These are phyloP conservation scores for Coendou prehensilis DNA, from an alignment of 2,797 vertebrate genomes.

Conservation along the genomic window DNA sequence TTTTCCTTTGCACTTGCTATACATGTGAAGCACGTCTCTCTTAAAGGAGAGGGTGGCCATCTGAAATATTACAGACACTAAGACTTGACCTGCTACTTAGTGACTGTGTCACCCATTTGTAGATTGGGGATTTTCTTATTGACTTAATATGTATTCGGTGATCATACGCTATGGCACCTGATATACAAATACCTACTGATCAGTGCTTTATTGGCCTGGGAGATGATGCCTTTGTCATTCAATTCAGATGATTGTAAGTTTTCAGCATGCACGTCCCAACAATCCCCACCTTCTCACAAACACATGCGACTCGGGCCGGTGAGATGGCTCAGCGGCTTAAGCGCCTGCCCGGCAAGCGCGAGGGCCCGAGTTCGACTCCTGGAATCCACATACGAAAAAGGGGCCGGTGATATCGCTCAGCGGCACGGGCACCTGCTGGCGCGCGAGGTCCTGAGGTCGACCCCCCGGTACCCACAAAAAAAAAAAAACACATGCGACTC, in stretches of 20 bases:
- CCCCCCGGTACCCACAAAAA: too few relatives aligned
- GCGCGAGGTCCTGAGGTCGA: too few relatives aligned
- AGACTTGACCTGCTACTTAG: background rate
- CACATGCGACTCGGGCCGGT: background rate
- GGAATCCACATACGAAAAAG: too few relatives aligned
- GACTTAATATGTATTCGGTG: background rate
- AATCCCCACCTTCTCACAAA: background rate
- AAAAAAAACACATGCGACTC: background rate
- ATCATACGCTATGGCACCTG: background rate
- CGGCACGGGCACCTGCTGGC: too few relatives aligned
- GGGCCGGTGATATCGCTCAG: too few relatives aligned
- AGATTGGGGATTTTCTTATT: constrained; percentile 49
- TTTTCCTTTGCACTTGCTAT: background rate
- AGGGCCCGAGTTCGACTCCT: too few relatives aligned
- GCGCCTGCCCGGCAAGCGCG: too few relatives aligned
- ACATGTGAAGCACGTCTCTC: background rate
- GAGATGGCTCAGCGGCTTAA: too few relatives aligned
- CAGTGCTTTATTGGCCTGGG: background rate
- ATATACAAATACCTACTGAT: background rate
- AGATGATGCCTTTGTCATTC: background rate
- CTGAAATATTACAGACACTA: background rate
- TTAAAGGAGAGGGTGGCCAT: background rate
- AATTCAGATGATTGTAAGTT: background rate
- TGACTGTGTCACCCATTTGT: background rate
- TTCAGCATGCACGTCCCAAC: background rate